Conservation (phyloP, 2,888 invertebrate genomes). For the Pristionchus fissidentatus region DNA sequence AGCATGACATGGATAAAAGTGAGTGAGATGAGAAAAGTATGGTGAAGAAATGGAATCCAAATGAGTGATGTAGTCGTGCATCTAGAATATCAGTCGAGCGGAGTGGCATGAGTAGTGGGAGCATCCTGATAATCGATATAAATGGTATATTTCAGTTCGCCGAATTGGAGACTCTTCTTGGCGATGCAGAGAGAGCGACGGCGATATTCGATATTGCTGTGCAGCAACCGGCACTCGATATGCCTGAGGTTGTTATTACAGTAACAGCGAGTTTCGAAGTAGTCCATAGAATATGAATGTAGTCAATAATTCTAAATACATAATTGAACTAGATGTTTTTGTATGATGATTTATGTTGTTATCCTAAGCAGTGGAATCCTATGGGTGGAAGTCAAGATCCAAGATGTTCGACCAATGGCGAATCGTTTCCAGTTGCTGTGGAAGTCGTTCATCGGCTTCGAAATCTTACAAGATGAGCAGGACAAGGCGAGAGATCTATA, state of each 20-base stretch:
- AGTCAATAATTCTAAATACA: too few species aligned
- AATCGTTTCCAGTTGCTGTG: slow-evolving; percentile 83
- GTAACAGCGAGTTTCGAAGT: too few species aligned
- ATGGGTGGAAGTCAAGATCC: too few species aligned
- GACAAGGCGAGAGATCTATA: slow-evolving; percentile 92
- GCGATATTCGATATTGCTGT: slow-evolving; percentile 95
- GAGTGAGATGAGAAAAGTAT: too few species aligned
- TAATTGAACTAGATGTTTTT: too few species aligned
- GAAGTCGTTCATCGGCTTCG: slow-evolving; percentile 99
- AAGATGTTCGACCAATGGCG: too few species aligned
- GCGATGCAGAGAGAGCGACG: slow-evolving; percentile 91
- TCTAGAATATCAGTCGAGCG: too few species aligned
- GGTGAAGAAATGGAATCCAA: not conserved
- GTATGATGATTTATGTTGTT: too few species aligned
- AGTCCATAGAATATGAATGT: too few species aligned
- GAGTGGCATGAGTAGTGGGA: too few species aligned
- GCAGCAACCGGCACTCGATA: slow-evolving; percentile 91
- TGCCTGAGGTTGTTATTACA: slow-evolving; percentile 96
- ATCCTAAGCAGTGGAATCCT: too few species aligned
- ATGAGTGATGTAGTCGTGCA: not conserved
- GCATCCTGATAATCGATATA: not conserved
- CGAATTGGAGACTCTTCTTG: slow-evolving; percentile 93
- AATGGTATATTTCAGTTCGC: slow-evolving; percentile 86
- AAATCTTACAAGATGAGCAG: slow-evolving; percentile 91
- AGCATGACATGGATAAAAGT: slow-evolving; percentile 96